These are phyloP conservation scores for Tetramorium bicarinatum DNA, from an alignment of 2,888 invertebrate species.

Conservation along the genomic window DNA sequence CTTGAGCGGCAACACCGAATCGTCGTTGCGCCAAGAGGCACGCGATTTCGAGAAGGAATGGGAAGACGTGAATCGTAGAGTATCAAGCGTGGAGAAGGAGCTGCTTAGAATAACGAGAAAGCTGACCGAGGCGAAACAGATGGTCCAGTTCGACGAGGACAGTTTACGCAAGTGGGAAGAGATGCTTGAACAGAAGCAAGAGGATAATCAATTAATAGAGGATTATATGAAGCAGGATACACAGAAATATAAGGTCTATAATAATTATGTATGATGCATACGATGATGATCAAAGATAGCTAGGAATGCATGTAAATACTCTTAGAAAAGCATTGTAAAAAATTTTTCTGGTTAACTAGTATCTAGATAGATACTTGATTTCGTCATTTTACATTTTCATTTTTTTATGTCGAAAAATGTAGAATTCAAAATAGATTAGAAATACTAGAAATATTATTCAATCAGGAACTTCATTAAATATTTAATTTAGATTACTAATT, in stretches of 20 bases:
- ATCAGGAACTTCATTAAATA: not conserved
- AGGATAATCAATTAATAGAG: conserved; percentile 91
- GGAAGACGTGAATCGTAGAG: conserved; percentile 86
- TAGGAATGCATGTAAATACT: not conserved
- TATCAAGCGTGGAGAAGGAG: conserved; percentile 83
- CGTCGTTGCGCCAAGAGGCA: conserved; percentile 86
- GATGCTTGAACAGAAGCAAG: conserved; percentile 90
- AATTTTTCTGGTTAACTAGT: not conserved
- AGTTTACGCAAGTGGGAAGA: conserved; percentile 92
- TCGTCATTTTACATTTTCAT: not conserved
- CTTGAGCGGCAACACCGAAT: conserved; percentile 86
- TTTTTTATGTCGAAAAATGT: not conserved
- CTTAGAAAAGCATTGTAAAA: not conserved
- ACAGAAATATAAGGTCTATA: conserved; percentile 88
- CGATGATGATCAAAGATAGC: not conserved
- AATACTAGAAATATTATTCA: not conserved
- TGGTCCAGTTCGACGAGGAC: conserved; percentile 90
- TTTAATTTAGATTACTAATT: not conserved
- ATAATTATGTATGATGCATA: not conserved
- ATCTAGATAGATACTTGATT: not conserved
- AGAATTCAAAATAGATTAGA: not conserved
- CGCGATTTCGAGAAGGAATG: conserved; percentile 87
- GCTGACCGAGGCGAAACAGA: conserved; percentile 89
- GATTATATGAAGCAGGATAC: conserved; percentile 91
- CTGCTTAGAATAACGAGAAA: conserved; percentile 88